Percentiles rank a stretch among this genome's conserved stretches.
Conservation (phyloP, 37 sponge, comb jelly and placozoan genomes). For the Hormiphora californensis region DNA sequence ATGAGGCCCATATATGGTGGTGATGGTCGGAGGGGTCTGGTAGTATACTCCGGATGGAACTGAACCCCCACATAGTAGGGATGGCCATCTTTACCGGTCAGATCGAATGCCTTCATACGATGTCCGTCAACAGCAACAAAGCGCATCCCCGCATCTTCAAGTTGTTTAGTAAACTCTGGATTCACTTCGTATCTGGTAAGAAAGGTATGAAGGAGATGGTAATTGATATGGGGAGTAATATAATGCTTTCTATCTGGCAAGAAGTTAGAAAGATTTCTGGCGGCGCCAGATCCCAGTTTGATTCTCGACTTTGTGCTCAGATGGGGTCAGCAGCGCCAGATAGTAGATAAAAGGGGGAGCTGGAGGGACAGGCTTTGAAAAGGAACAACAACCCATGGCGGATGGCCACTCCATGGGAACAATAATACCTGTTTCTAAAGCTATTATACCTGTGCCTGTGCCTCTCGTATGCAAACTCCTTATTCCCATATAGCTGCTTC, state of each 20-base stretch:
- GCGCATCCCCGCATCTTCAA: conserved; percentile 67
- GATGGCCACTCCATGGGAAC: too few relatives aligned
- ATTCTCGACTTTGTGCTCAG: too few relatives aligned
- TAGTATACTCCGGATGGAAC: conserved; percentile 92
- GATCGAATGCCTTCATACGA: conserved; percentile 92
- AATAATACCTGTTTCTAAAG: too few relatives aligned
- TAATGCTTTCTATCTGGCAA: too few relatives aligned
- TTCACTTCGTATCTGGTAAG: conserved; percentile 62
- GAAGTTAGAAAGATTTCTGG: too few relatives aligned
- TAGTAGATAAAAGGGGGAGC: too few relatives aligned
- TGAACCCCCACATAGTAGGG: conserved; percentile 84
- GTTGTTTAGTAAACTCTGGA: conserved; percentile 60
- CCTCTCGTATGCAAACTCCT: conserved; percentile 72
- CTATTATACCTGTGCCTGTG: conserved; percentile 93
- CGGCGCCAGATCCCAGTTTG: too few relatives aligned
- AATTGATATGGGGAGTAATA: too few relatives aligned
- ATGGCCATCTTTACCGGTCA: conserved; percentile 78
- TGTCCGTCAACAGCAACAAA: conserved; percentile 77
- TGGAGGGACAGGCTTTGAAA: too few relatives aligned
- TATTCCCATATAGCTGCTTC: conserved; percentile 64
- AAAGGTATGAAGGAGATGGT: too few relatives aligned
- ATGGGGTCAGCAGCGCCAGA: too few relatives aligned
- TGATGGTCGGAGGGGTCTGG: conserved; percentile 83
- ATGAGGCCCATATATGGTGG: conserved; percentile 89
- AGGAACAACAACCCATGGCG: too few relatives aligned